Conservation (phyloP, 2,113 vertebrate species). For the Solenodon paradoxus region DNA sequence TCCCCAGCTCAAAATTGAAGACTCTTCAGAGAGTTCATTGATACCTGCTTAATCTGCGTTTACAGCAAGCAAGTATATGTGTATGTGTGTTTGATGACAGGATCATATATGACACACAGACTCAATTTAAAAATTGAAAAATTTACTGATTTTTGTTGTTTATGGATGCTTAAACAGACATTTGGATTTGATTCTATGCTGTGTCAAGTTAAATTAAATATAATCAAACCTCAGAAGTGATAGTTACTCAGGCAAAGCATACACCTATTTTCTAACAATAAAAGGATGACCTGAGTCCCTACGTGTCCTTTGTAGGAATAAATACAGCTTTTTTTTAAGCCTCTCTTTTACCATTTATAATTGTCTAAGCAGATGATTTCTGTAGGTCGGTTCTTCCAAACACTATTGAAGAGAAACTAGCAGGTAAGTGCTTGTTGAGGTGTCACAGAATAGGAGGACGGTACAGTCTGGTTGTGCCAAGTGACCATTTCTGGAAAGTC, state of each 20-base stretch:
- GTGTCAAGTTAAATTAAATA: not conserved
- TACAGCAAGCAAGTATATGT: fast-evolving
- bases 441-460: not conserved
- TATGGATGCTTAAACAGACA: not conserved
- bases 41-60: not conserved
- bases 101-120: not conserved
- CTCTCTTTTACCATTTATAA: not conserved
- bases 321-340: not conserved
- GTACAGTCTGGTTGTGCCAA: not conserved
- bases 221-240: not conserved
- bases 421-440: not conserved
- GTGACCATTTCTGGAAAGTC: not conserved
- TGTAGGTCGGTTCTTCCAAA: not conserved
- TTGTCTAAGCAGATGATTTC: not conserved
- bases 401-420: not conserved
- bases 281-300: not conserved
- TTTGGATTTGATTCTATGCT: not conserved
- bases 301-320: not conserved
- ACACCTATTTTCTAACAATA: not conserved
- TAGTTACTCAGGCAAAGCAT: not conserved
- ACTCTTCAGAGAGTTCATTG: not conserved
- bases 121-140: not conserved
- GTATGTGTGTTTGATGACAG: not conserved
- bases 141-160: not conserved
- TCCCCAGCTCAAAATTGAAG: not conserved